These are phyloP conservation scores for Rhipidura dahli DNA, from an alignment of 2,113 vertebrate species.

Conservation along the genomic window DNA sequence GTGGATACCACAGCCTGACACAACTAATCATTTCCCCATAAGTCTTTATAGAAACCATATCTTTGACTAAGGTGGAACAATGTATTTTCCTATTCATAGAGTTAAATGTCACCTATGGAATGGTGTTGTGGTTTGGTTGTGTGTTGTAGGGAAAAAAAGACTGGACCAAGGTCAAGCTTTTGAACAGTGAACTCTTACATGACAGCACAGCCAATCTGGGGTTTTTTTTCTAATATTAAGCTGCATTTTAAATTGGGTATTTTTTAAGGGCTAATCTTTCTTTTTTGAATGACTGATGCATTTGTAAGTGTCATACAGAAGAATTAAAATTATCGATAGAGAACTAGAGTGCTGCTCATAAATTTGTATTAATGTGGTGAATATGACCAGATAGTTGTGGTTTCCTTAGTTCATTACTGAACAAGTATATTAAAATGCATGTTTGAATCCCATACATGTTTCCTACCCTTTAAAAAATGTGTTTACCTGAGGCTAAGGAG, in stretches of 20 bases:
- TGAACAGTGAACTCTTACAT: neutral
- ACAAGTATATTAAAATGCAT: neutral
- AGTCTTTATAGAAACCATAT: neutral
- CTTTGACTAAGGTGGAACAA: neutral
- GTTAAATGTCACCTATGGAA: neutral
- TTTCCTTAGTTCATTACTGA: slow-evolving; percentile 5
- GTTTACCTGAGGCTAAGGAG: neutral
- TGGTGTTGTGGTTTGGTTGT: neutral
- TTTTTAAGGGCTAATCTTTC: neutral
- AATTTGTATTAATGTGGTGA: neutral
- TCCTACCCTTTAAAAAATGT: neutral
- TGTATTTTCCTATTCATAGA: neutral
- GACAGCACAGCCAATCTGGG: neutral
- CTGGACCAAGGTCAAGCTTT: neutral
- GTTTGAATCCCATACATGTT: neutral
- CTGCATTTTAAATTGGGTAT: neutral
- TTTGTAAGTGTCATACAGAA: slow-evolving; percentile 2
- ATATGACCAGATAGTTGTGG: neutral
- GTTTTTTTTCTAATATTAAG: neutral
- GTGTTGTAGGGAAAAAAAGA: neutral
- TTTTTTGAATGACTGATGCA: neutral
- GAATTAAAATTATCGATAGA: neutral
- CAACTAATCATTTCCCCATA: neutral
- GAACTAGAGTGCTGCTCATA: neutral
- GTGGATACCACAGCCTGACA: neutral